These are phyloP conservation scores for Pygoscelis adeliae DNA, from an alignment of 2,113 vertebrate species.

Conservation along the genomic window DNA sequence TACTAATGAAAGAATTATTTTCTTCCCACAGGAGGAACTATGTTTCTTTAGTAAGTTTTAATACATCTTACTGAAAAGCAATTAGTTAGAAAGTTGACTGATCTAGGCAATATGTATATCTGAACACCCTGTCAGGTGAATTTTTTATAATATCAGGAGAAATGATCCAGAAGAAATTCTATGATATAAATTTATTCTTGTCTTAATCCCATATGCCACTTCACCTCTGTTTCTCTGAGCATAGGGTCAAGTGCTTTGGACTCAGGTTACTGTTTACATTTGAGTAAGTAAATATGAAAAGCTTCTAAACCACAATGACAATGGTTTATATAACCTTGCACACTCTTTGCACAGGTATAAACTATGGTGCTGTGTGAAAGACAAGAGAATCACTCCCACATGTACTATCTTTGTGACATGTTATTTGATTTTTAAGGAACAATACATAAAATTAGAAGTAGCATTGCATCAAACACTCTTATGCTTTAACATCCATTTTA, in stretches of 20 bases:
- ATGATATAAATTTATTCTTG: conserved; percentile 17
- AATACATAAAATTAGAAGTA: neutral
- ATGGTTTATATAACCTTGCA: neutral
- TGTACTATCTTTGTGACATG: neutral
- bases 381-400: neutral
- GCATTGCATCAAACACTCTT: neutral
- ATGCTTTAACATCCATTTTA: neutral
- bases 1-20: conserved; percentile 32
- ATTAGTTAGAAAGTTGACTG: neutral
- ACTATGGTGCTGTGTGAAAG: neutral
- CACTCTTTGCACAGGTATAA: neutral
- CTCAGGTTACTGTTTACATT: conserved; percentile 35
- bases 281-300: conserved; percentile 25
- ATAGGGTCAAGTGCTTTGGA: neutral
- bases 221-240: conserved; percentile 17
- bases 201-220: conserved; percentile 35
- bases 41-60: conserved; percentile 29
- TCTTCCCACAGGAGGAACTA: conserved; percentile 8
- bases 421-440: neutral
- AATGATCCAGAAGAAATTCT: conserved; percentile 12
- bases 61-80: conserved; percentile 36
- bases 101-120: neutral
- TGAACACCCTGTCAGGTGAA: neutral
- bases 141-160: neutral
- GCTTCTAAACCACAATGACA: neutral